phyloP scores from a whole-genome alignment of 2,888 invertebrate genomes.

The Ametastegia equiseti region DNA sequence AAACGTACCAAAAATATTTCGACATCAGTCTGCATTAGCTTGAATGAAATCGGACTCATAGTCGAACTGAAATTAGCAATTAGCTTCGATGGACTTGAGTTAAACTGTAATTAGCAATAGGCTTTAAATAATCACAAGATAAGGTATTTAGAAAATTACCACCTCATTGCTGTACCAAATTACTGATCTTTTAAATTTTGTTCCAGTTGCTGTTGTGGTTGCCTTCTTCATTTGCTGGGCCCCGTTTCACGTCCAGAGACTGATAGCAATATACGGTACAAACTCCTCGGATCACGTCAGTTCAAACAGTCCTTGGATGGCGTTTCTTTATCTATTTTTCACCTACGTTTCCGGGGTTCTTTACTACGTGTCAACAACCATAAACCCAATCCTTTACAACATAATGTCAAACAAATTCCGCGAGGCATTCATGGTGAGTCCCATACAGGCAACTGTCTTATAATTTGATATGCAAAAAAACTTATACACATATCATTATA shows the following conservation, averaged over 20 bases:
- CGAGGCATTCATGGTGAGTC: slow-evolving; percentile 92
- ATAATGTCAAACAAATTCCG: slow-evolving; percentile 97
- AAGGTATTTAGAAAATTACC: too few species aligned
- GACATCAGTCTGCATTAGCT: too few species aligned
- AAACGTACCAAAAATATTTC: too few species aligned
- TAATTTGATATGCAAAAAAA: too few species aligned
- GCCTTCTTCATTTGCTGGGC: slow-evolving; percentile 95
- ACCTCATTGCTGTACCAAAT: neutral
- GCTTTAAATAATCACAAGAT: too few species aligned
- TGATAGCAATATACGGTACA: slow-evolving; percentile 87
- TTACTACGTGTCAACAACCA: slow-evolving; percentile 94
- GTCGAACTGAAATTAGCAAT: too few species aligned
- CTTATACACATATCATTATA: too few species aligned
- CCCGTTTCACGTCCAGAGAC: slow-evolving; percentile 95
- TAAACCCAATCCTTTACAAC: slow-evolving; percentile 95
- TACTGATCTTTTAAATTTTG: slow-evolving; percentile 52
- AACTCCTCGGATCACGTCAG: slow-evolving; percentile 71
- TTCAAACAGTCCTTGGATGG: slow-evolving; percentile 73
- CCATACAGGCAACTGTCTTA: neutral
- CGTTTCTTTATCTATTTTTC: slow-evolving; percentile 82
- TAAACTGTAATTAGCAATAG: too few species aligned
- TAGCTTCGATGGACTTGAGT: too few species aligned
- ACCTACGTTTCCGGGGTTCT: slow-evolving; percentile 92
- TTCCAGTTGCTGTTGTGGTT: slow-evolving; percentile 91
- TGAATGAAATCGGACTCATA: too few species aligned